Percentiles rank a stretch among this genome's conserved stretches.
Evolutionary conservation across 2,113 vertebrate genomes (phyloP).

Genomic region (Oxyura jamaicensis): DNA sequence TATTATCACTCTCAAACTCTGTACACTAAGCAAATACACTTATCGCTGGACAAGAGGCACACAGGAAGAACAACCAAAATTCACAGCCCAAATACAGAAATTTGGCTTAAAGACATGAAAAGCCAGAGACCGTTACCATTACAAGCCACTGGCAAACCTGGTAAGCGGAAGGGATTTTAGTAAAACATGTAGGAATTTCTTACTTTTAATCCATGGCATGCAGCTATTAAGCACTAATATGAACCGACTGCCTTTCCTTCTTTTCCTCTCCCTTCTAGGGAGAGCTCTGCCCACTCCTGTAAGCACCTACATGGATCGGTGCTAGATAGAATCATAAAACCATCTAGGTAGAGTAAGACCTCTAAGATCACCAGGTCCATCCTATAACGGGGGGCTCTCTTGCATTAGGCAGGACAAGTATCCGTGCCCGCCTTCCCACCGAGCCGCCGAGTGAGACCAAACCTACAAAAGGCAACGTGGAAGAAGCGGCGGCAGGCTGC

Average conservation of each 20-base stretch:
- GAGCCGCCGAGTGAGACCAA: too few relatives aligned
- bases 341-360: too few relatives aligned
- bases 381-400: too few relatives aligned
- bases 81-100: not conserved
- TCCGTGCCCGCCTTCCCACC: too few relatives aligned
- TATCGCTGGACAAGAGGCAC: not conserved
- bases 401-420: too few relatives aligned
- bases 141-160: not conserved
- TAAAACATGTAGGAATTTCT: not conserved
- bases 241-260: not conserved
- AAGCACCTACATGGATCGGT: rapidly evolving
- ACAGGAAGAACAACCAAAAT: not conserved
- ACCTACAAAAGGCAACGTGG: too few relatives aligned
- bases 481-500: too few relatives aligned
- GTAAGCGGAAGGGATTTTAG: not conserved
- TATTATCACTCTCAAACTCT: not conserved
- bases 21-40: not conserved
- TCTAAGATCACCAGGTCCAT: too few relatives aligned
- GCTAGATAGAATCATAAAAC: not conserved
- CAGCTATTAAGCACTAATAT: not conserved
- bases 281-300: not conserved
- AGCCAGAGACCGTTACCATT: not conserved
- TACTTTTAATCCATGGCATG: not conserved
- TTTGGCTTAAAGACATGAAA: not conserved
- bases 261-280: not conserved